Conservation (phyloP, 2,113 vertebrate genomes). For the Anoura caudifer region DNA sequence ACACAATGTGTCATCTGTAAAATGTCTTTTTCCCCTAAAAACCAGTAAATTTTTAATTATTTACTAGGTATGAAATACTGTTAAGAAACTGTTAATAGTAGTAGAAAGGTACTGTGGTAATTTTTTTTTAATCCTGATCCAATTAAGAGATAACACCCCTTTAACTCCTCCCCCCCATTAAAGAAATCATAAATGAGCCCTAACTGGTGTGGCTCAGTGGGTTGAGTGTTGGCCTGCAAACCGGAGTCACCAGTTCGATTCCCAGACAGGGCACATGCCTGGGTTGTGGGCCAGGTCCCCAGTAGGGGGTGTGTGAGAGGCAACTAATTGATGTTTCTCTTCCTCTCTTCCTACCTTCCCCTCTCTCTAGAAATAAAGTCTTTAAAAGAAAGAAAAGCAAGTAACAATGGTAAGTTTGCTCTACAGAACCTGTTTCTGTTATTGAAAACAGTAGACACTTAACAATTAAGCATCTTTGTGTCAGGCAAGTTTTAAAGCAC, state of each 20-base stretch:
- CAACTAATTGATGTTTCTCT: too few species aligned
- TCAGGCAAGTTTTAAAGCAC: background rate
- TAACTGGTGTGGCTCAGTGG: too few species aligned
- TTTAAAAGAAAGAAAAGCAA: background rate
- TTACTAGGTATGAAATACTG: background rate
- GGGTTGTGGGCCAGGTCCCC: too few species aligned
- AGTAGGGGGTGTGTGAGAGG: too few species aligned
- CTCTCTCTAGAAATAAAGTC: too few species aligned
- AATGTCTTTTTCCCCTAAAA: background rate
- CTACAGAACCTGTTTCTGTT: background rate
- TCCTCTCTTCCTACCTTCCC: too few species aligned
- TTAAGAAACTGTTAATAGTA: background rate
- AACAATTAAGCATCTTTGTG: background rate
- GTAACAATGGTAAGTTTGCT: background rate
- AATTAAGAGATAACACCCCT: background rate
- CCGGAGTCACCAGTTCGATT: too few species aligned
- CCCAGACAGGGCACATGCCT: too few species aligned
- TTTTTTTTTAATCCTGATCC: background rate
- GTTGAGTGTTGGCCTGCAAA: too few species aligned
- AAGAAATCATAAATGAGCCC: background rate
- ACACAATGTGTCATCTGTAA: background rate
- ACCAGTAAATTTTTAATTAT: background rate
- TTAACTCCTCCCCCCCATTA: background rate
- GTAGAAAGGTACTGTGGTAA: background rate
- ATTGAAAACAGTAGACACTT: background rate